phyloP scores from a whole-genome alignment of 2,888 invertebrate genomes.

The Tolmerus cingulatus region DNA sequence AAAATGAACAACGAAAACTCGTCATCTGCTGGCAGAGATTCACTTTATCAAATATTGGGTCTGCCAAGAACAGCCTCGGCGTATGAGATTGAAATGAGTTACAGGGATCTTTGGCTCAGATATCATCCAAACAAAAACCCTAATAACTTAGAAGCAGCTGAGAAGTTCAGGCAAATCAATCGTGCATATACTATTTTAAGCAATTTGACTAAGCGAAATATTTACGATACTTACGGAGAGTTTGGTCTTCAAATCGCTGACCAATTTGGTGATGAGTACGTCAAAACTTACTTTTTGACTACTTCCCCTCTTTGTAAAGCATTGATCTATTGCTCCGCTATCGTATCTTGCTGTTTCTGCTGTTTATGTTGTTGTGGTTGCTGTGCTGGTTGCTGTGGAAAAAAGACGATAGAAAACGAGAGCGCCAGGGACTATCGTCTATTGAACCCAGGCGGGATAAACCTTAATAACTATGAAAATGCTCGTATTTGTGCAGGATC shows the following conservation, averaged over 20 bases:
- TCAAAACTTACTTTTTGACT: constrained; percentile 96
- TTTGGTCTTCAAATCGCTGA: constrained; percentile 95
- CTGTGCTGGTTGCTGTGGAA: constrained; percentile 70
- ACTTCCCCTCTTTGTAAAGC: constrained; percentile 94
- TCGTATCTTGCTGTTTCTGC: constrained; percentile 93
- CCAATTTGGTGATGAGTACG: constrained; percentile 98
- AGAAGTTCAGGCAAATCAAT: constrained; percentile 95
- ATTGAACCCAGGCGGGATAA: no score
- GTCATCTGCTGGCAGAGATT: constrained; percentile 78
- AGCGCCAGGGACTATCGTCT: no score
- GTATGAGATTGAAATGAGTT: constrained; percentile 96
- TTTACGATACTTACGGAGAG: constrained; percentile 98
- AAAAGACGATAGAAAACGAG: no score
- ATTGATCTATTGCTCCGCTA: constrained; percentile 81
- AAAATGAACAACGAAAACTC: no score
- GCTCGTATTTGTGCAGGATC: no score
- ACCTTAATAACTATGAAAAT: no score
- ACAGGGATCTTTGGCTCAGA: constrained; percentile 90
- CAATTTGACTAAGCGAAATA: constrained; percentile 94
- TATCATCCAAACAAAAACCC: constrained; percentile 97
- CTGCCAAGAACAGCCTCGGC: constrained; percentile 91
- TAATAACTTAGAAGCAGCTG: constrained; percentile 91
- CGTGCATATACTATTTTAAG: constrained; percentile 93
- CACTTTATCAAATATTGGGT: constrained; percentile 87
- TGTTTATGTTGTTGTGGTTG: constrained; percentile 97